phyloP scores from a whole-genome alignment of 2,113 vertebrate species.

The Pelodiscus sinensis region DNA sequence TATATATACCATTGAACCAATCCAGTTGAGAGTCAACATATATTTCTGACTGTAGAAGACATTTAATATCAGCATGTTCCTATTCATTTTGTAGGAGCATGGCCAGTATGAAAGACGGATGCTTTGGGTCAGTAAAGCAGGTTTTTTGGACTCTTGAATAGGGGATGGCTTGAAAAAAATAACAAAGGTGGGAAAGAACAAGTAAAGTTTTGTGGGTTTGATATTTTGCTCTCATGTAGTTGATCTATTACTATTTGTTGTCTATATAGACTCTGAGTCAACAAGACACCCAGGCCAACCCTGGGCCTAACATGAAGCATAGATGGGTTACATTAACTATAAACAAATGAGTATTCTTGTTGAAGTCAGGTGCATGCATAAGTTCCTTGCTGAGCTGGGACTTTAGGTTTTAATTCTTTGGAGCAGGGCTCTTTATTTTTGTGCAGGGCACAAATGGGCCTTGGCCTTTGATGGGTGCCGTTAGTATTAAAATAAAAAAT shows the following conservation, averaged over 20 bases:
- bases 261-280: background rate
- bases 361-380: background rate
- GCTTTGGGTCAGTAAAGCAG: background rate
- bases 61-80: background rate
- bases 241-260: background rate
- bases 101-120: background rate
- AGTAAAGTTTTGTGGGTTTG: background rate
- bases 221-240: background rate
- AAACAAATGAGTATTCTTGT: no score
- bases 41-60: background rate
- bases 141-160: constrained; percentile 6
- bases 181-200: background rate
- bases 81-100: background rate
- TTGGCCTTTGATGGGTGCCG: background rate
- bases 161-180: background rate
- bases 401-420: background rate
- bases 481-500: rapidly evolving
- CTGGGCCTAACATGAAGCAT: background rate
- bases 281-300: background rate
- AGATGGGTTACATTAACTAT: background rate
- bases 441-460: rapidly evolving
- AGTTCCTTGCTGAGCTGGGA: background rate
- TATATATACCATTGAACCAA: constrained; percentile 16
- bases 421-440: background rate
- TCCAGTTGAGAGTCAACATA: background rate